A percentile compares a stretch with the other conserved stretches of the same genome.
phyloP scores from a whole-genome alignment of 2,797 vertebrate species.

The Dendrocincla fuliginosa region DNA sequence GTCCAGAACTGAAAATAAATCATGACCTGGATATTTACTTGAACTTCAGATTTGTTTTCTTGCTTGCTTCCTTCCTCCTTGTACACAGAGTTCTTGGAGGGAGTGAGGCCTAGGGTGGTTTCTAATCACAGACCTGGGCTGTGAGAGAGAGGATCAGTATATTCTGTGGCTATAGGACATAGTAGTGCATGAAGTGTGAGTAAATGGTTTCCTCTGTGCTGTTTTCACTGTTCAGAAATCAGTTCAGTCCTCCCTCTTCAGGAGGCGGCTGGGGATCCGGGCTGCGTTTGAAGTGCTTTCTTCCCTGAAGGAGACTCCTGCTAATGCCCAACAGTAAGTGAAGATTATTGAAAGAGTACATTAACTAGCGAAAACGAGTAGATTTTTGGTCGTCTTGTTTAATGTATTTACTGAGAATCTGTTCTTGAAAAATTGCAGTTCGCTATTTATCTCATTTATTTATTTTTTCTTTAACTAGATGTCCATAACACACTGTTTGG shows the following conservation, averaged over 20 bases:
- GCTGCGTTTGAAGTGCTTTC: constrained; percentile 91
- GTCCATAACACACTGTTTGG: neutral
- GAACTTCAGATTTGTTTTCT: neutral
- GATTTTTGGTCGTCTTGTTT: neutral
- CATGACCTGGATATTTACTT: neutral
- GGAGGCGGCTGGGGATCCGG: constrained; percentile 88
- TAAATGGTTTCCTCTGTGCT: neutral
- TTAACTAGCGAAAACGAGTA: neutral
- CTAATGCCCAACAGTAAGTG: constrained; percentile 58
- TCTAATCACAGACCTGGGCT: neutral
- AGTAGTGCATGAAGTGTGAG: neutral
- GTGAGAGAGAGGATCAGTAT: neutral
- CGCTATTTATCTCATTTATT: neutral
- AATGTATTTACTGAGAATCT: neutral
- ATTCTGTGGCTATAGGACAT: neutral
- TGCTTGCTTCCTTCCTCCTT: neutral
- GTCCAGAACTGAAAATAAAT: neutral
- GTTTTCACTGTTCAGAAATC: constrained; percentile 83
- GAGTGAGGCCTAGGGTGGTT: neutral
- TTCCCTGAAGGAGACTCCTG: constrained; percentile 37
- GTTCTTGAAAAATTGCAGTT: neutral
- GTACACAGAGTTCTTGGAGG: neutral
- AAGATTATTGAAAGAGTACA: neutral
- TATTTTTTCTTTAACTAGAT: neutral
- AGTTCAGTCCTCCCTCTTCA: constrained; percentile 89